These are phyloP conservation scores for Himalopsyche anomala DNA, from an alignment of 2,888 invertebrate genomes.

Conservation along the genomic window DNA sequence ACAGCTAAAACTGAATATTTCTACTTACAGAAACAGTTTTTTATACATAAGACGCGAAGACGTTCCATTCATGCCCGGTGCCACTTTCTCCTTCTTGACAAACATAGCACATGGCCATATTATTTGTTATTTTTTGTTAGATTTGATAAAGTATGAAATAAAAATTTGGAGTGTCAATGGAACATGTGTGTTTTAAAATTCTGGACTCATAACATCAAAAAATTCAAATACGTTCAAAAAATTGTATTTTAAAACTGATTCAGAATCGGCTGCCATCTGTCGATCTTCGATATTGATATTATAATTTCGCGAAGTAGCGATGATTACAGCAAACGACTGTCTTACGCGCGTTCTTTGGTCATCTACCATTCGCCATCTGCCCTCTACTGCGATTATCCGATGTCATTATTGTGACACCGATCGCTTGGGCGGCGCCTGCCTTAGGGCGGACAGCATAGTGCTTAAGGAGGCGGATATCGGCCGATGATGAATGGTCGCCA, in stretches of 20 bases:
- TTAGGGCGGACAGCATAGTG: background rate
- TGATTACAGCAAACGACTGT: background rate
- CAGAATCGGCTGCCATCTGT: background rate
- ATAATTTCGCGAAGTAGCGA: background rate
- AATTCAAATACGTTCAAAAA: no score
- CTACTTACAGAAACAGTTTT: no score
- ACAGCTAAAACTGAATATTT: no score
- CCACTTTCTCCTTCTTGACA: no score
- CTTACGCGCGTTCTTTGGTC: background rate
- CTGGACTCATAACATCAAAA: no score
- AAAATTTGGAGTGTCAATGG: no score
- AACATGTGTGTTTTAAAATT: no score
- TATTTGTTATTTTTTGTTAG: no score
- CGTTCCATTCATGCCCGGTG: no score
- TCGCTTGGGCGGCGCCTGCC: background rate
- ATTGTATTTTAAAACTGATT: background rate
- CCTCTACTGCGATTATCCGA: background rate
- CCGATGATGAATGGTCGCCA: background rate
- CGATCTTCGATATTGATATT: background rate
- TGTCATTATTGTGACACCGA: constrained; percentile 26
- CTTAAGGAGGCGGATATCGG: background rate
- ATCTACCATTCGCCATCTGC: background rate
- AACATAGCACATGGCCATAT: no score
- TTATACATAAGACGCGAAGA: no score
- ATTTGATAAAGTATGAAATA: no score